Evolutionary conservation across 2,113 vertebrate genomes (phyloP), one percentile per base, ranked within the genome.

Genomic region (Crotalus tigris): DNA sequence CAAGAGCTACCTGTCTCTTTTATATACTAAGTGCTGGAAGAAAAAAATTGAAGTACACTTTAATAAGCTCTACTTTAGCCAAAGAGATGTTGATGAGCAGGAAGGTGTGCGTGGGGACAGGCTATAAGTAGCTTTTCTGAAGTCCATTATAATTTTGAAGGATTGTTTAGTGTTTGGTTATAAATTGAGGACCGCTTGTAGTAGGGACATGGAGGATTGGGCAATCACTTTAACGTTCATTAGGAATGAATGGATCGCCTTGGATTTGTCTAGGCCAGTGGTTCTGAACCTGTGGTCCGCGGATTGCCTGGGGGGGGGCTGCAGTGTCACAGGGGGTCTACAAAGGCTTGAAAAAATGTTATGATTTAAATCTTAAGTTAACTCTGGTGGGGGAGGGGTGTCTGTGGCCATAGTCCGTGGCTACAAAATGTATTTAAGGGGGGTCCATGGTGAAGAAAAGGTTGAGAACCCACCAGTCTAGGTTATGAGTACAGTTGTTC

Each of bases 321-420:
- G 24, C 59, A 29, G 11, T 64, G 59, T 64, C 26, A 64, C 26
- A 64, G 59, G 59, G 3, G 59, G 26, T 12, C 59, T 21, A 3
- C 59, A 64, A 64, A 29, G 3, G 10, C 26, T 64, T 64, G 26
- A 64, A 64, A 64, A 64, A 29, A 64, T 64, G 26, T 64, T 26
- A 61, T 61, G 59, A 61, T 61, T 26, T 61, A 61, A 61, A 26
- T 26, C 58, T 59, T 61, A 9, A 61, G 24, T 61, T 61, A 61
- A 26, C 1, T 29, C 24, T 64, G 10, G 26, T 0, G 2, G 57
- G 2, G 53, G 21, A 3, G 4, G 24, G 0, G 46, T 2, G 26
- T 64, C 59, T 29, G 26, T 61, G 59, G 59, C 59, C 3, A 29
- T 3, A 3, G 3, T 61, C 24, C 26, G 3, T 64, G 24, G 59